Evolutionary conservation across 2,888 invertebrate genomes (phyloP), one percentile per base, ranked within the genome.

Genomic region (Plemyria rubiginata): DNA sequence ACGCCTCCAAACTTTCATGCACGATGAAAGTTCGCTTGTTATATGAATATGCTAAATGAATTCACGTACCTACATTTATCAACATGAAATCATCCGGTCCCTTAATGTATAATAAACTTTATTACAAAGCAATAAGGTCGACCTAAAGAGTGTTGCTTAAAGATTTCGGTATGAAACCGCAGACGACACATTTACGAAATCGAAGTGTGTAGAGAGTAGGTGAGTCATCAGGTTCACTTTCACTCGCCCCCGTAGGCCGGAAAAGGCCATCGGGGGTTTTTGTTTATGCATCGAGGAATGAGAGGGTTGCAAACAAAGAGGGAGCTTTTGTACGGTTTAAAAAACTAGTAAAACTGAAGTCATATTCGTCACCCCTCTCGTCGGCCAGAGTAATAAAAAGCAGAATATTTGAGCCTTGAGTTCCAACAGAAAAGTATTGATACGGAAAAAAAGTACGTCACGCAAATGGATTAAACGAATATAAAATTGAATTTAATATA

Each of bases 161-260:
- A 48, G 51, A 61, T 51, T 59, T 48, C 45, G 53, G 60, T 56
- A 58, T 53, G 66, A 66, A 66, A 67, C 66, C 67, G 68, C 65
- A 65, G 54, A 66, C 59, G 71, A 74, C 75, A 74, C 75, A 73
- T 75, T 71, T 70, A 72, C 74, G 68, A 71, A 77, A 73, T 76
- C 75, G 75, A 75, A 77, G 80, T 76, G 80, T 81, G 82, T 84
- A 82, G 84, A 85, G 82, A 85, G 83, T 78, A 80, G 64, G 67
- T 88, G 88, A 88, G 76, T 88, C 87, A 88, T 76, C 79, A 71
- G 74, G 76, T 83, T 87, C 81, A 88, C 91, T 91, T 91, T 91
- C 91, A 84, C 88, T 78, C 76, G 75, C 72, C 79, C 82, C 78
- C 75, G 71, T 72, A 70, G 77, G 76, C 75, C 70, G 64, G 62